phyloP scores from a whole-genome alignment of 2,113 vertebrate species.

The Cyprinodon tularosa region DNA sequence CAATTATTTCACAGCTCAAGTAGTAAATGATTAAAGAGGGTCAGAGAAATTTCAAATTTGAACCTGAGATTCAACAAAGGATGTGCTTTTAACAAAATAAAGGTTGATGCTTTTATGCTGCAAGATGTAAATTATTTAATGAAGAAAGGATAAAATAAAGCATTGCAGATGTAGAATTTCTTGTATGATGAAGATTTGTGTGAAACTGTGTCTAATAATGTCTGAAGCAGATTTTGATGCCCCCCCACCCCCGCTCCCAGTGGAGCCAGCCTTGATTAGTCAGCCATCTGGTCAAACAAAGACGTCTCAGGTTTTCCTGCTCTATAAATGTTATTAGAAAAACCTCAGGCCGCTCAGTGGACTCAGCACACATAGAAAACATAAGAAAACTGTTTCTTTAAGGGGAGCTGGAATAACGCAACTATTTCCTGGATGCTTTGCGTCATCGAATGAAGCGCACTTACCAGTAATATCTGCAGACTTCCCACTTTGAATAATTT shows the following conservation, averaged over 20 bases:
- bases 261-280: constrained; percentile 60
- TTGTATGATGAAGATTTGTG: constrained; percentile 24
- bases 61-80: not conserved
- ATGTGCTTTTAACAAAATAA: not conserved
- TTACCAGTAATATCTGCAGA: not conserved
- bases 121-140: not conserved
- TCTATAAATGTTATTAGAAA: constrained; percentile 70
- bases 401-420: not conserved
- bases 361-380: not conserved
- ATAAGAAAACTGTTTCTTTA: constrained; percentile 20
- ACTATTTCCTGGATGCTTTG: not conserved
- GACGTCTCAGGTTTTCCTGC: constrained; percentile 67
- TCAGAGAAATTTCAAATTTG: constrained; percentile 16
- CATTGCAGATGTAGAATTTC: not conserved
- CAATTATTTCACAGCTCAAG: constrained; percentile 63
- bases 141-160: not conserved
- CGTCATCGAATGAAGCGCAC: not conserved
- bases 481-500: not conserved
- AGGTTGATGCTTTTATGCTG: not conserved
- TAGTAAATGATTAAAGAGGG: constrained; percentile 75
- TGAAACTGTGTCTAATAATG: constrained; percentile 45
- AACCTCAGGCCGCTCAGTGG: constrained; percentile 46
- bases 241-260: constrained; percentile 41
- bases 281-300: constrained; percentile 77
- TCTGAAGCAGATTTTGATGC: constrained; percentile 57